Conservation (phyloP, 2,888 invertebrate genomes). For the Craniophora ligustri region DNA sequence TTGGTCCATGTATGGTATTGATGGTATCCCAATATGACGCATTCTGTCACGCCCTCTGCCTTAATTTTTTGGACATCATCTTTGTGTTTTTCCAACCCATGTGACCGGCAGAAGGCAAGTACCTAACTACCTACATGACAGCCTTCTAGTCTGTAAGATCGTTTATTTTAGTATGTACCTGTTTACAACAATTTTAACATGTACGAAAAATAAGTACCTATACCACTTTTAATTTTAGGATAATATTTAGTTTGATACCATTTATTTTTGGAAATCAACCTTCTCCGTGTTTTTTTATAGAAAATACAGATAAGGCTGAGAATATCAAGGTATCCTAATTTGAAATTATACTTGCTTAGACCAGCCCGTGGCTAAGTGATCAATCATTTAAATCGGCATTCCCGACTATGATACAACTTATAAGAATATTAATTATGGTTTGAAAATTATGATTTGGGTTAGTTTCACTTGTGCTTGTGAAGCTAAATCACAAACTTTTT, state of each 20-base stretch:
- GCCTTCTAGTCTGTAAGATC: too few relatives aligned
- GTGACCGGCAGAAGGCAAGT: not conserved
- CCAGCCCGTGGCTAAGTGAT: not conserved
- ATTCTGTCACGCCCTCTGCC: conserved; percentile 33
- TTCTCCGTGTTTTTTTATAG: too few relatives aligned
- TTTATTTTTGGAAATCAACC: too few relatives aligned
- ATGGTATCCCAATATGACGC: conserved; percentile 27
- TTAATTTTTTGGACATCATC: conserved; percentile 16
- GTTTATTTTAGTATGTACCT: too few relatives aligned
- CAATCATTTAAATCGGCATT: not conserved
- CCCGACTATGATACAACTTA: not conserved
- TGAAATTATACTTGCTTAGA: not conserved
- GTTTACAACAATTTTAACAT: too few relatives aligned
- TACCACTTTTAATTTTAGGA: too few relatives aligned
- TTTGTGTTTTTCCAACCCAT: conserved; percentile 7
- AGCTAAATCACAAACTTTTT: too few relatives aligned
- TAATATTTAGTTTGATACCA: too few relatives aligned
- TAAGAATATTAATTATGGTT: not conserved
- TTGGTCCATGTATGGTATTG: conserved; percentile 20
- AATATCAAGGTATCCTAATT: not conserved
- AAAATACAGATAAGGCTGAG: not conserved
- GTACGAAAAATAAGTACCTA: too few relatives aligned
- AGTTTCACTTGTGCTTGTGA: too few relatives aligned
- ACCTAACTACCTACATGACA: too few relatives aligned
- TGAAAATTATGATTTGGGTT: too few relatives aligned